phyloP scores from a whole-genome alignment of 1,140 invertebrate species.

The Globodera ellingtonae region DNA sequence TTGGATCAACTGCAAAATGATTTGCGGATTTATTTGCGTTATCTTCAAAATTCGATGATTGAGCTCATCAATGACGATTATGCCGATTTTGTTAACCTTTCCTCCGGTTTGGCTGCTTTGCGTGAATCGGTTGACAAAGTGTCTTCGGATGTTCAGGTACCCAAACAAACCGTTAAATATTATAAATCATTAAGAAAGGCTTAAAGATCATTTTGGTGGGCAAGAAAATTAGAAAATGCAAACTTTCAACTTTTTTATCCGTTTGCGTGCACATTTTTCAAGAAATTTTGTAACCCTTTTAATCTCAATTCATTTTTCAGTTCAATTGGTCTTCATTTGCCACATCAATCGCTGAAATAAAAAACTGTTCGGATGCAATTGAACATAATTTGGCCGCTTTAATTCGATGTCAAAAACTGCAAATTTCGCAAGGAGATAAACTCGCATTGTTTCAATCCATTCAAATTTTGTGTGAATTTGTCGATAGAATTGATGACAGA shows the following conservation, averaged over 20 bases:
- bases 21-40: conserved; percentile 83
- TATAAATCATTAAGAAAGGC: conserved; percentile 13
- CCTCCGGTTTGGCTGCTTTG: conserved; percentile 78
- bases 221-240: too few species aligned
- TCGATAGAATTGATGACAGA: not conserved
- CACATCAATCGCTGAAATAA: conserved; percentile 40
- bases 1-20: conserved; percentile 87
- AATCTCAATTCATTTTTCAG: conserved; percentile 33
- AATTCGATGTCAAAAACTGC: conserved; percentile 23
- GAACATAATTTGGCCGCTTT: conserved; percentile 41
- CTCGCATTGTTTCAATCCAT: conserved; percentile 41
- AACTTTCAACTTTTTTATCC: too few species aligned
- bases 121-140: conserved; percentile 59
- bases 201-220: not conserved
- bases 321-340: conserved; percentile 36
- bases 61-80: conserved; percentile 96
- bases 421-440: conserved; percentile 46
- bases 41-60: conserved; percentile 86
- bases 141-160: conserved; percentile 50
- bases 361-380: conserved; percentile 38
- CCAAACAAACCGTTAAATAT: not conserved
- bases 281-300: not conserved
- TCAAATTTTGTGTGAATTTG: conserved; percentile 30
- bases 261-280: too few species aligned
- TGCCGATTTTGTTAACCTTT: conserved; percentile 92